phyloP scores from a whole-genome alignment of 2,113 vertebrate species.

The Coryphaenoides rupestris region DNA sequence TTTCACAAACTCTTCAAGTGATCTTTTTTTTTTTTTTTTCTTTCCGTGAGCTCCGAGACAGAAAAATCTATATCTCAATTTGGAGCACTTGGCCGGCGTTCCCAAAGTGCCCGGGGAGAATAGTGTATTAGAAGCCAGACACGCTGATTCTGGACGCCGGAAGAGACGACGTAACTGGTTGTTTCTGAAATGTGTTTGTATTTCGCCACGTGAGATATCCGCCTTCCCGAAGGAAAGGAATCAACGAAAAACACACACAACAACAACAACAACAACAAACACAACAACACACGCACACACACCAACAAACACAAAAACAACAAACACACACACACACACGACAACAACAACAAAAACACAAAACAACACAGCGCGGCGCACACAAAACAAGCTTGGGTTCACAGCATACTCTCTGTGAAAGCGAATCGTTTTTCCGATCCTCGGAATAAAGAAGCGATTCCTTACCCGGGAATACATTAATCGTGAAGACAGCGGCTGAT shows the following conservation, averaged over 20 bases:
- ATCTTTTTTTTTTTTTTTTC: too few species aligned
- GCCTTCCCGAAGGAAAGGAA: slow-evolving; percentile 4
- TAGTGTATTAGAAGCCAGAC: slow-evolving; percentile 66
- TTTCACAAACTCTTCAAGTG: slow-evolving; percentile 59
- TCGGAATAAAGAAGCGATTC: slow-evolving; percentile 53
- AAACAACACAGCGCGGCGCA: background rate
- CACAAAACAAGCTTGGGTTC: slow-evolving; percentile 41
- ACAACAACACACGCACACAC: too few species aligned
- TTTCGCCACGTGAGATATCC: slow-evolving; percentile 57
- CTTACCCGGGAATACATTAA: slow-evolving; percentile 63
- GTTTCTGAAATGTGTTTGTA: slow-evolving; percentile 65
- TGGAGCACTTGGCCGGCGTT: slow-evolving; percentile 69
- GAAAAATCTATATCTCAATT: slow-evolving; percentile 74
- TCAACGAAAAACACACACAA: too few species aligned
- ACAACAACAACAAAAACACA: too few species aligned
- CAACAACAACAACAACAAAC: too few species aligned
- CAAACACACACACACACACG: too few species aligned
- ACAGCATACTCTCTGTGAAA: slow-evolving; percentile 44
- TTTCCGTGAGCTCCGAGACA: slow-evolving; percentile 66
- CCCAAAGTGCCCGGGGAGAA: slow-evolving; percentile 62
- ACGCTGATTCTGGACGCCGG: slow-evolving; percentile 67
- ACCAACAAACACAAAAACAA: too few species aligned
- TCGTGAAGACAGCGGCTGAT: slow-evolving; percentile 56
- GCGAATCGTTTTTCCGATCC: slow-evolving; percentile 45
- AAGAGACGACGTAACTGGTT: slow-evolving; percentile 70